Conservation (phyloP, 2,797 vertebrate species). For the Hydrolagus colliei region DNA sequence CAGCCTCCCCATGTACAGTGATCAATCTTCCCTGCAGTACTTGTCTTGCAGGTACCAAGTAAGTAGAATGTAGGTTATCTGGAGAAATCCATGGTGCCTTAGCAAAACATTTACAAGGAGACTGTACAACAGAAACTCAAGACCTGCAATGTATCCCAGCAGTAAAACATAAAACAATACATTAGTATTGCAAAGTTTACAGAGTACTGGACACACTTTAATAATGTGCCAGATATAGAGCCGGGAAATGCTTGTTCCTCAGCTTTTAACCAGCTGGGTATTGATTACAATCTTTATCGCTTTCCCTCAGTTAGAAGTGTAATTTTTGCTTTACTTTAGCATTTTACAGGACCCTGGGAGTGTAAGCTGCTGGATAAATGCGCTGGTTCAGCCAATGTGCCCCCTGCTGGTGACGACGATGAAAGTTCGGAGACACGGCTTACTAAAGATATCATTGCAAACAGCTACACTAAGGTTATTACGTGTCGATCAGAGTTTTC, state of each 20-base stretch:
- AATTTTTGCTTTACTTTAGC: neutral
- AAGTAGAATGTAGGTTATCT: no score
- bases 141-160: no score
- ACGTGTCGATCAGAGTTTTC: neutral
- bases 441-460: neutral
- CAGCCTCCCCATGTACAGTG: no score
- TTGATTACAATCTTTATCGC: neutral
- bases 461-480: neutral
- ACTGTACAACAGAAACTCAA: no score
- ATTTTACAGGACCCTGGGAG: neutral
- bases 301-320: no score
- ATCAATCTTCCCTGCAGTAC: no score
- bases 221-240: neutral
- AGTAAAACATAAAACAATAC: no score
- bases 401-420: neutral
- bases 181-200: no score
- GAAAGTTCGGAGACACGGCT: neutral
- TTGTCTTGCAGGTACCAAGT: no score
- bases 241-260: neutral
- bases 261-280: neutral
- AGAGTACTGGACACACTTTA: no score
- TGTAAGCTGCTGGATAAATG: neutral
- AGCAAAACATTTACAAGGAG: no score
- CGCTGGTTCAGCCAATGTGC: neutral
- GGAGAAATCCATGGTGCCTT: no score